Base-by-base conservation (phyloP, 2,888 invertebrate species). In the Resseliella maxima region DNA sequence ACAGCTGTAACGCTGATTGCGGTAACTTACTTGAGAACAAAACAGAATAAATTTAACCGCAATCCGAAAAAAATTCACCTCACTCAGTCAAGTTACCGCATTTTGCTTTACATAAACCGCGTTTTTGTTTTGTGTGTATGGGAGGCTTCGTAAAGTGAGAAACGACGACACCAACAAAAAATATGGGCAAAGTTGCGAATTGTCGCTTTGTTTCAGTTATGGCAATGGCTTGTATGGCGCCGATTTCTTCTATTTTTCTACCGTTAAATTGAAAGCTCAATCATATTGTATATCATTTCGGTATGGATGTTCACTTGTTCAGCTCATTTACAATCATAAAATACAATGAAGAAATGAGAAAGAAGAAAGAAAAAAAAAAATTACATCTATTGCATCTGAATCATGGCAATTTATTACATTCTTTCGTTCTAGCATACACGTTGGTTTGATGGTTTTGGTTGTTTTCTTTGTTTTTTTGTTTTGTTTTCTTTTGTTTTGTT, bases 201-300 rank as follows among this genome's bases (percentile, higher is more conserved):
- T 50, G 50, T 59, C 59, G 59, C 59, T 59, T 59, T 59, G 59
- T 59, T 59, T 59, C 59, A 59, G 24, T 59, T 59, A 59, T 59
- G n/a, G 59, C 59, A 59, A 59, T 59, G 59, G 59, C 59, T 59
- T 59, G 24, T 59, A 24, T 59, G 59, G 59, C 59, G 59, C 59
- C 59, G 59, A n/a, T n/a, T n/a, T n/a, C n/a, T n/a, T n/a, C n/a
- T 18, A 50, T 50, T 18, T 2, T 59, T 59, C 15, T 15, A 2
- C 50, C 24, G 24, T 59, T 59, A 59, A 59, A 59, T 59, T 59
- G 59, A 59, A 59, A 24, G 6, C 59, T 59, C 59, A 59, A 59
- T 59, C 59, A 59, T 24, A 59, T 59, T 59, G 24, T 24, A 3
- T 59, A 24, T 59, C 59, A 59, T 59, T 59, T 59, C 24, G 59